These are phyloP conservation scores for Drosophila affinis DNA, from an alignment of 2,888 invertebrate genomes.

Conservation along the genomic window DNA sequence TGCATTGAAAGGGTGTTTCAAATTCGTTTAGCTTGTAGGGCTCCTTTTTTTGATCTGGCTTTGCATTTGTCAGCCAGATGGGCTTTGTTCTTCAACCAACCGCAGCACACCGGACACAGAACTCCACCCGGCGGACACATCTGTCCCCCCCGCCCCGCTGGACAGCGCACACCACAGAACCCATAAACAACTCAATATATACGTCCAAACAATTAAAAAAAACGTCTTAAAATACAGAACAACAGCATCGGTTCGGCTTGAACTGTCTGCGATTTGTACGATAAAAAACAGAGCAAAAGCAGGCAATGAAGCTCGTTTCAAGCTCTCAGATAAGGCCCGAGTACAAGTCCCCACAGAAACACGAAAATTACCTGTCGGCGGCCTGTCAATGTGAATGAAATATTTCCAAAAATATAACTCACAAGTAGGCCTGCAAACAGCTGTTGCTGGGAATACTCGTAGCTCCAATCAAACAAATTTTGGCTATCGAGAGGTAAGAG, in stretches of 20 bases:
- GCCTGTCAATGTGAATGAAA: constrained; percentile 24
- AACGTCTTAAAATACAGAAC: constrained; percentile 33
- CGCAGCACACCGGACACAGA: background rate
- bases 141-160: background rate
- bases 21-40: background rate
- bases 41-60: constrained; percentile 20
- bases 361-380: constrained; percentile 38
- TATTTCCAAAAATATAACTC: background rate
- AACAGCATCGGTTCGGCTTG: constrained; percentile 5
- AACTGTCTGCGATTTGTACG: constrained; percentile 39
- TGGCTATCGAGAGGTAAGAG: no score
- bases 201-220: constrained; percentile 42
- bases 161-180: constrained; percentile 24
- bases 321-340: background rate
- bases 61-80: constrained; percentile 40
- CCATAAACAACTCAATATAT: constrained; percentile 12
- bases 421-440: background rate
- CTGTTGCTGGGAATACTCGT: no score
- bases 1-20: no score
- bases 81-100: constrained; percentile 32
- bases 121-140: background rate
- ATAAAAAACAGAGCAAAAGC: constrained; percentile 27
- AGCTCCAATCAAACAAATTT: no score
- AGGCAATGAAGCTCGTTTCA: constrained; percentile 23
- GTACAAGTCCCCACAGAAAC: background rate